A percentile compares a stretch with the other conserved stretches of the same genome.
phyloP scores from a whole-genome alignment of 1,140 invertebrate genomes.

The Dreissena polymorpha region DNA sequence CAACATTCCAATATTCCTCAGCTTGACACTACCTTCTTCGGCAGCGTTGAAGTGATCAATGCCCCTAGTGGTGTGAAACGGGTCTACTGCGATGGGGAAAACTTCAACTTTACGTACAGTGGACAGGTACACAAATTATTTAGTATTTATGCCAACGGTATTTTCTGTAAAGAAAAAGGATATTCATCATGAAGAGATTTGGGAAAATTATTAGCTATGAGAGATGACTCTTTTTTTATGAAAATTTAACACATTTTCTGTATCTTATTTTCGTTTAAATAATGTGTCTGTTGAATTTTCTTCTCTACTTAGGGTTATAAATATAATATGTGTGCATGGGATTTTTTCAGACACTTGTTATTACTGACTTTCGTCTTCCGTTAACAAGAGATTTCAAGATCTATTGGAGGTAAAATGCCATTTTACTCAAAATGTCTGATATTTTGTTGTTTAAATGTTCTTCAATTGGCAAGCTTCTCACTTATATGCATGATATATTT shows the following conservation, averaged over 20 bases:
- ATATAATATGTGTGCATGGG: too few relatives aligned
- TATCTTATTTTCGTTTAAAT: too few relatives aligned
- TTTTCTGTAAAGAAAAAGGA: too few relatives aligned
- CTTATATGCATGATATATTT: too few relatives aligned
- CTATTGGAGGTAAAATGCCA: conserved; percentile 28
- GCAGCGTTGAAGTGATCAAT: conserved; percentile 52
- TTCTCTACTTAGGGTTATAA: too few relatives aligned
- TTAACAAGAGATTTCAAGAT: conserved; percentile 38
- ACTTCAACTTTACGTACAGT: conserved; percentile 15
- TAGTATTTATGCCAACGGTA: too few relatives aligned
- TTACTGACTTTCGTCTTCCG: conserved; percentile 21
- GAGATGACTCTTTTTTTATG: too few relatives aligned
- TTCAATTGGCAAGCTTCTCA: too few relatives aligned
- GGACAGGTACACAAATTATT: not conserved
- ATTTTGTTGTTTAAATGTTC: not conserved
- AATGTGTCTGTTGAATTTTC: too few relatives aligned
- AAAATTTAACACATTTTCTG: too few relatives aligned
- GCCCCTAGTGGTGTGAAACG: not conserved
- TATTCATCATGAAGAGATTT: too few relatives aligned
- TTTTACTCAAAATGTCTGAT: not conserved
- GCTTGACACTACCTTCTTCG: conserved; percentile 22
- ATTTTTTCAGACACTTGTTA: conserved; percentile 23
- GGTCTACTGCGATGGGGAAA: conserved; percentile 36
- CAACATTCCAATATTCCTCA: conserved; percentile 28
- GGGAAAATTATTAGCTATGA: too few relatives aligned